Base-by-base conservation (phyloP, 2,113 vertebrate genomes). In the Trachemys scripta region DNA sequence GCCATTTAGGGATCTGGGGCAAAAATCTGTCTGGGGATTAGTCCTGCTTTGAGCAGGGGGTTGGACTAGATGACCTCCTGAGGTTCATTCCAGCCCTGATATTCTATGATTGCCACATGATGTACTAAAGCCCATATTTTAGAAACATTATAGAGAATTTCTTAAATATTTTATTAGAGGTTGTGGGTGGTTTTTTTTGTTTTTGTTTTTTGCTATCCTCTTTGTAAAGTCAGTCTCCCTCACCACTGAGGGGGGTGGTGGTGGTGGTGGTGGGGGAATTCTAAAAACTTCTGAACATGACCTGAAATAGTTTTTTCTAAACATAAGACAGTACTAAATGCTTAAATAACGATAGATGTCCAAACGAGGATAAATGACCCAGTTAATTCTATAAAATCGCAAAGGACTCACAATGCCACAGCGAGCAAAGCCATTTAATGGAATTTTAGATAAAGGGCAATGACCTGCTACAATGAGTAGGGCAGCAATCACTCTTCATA, bases 361-460 rank as follows among this genome's bases (percentile, higher is more conserved):
- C 1, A 1, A 62, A 90, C 94, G 93, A 82, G 94, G 94, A 94
- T 96, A 96, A 96, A 97, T 54, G 95, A 85, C 91, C 88, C 54
- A 79, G 90, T 59, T 96, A 97, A 95, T 97, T 91, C 89, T 95
- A 38, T 9, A 45, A 59, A 57, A 83, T 42, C 27, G 5, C 81
- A 83, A 95, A 95, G 92, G 92, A 86, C 92, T 90, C 0, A 12
- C 89, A 96, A 90, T 87, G 87, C 87, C 91, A 29, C 90, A 93
- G 95, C 95, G 96, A 96, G 95, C 95, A 96, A 97, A 96, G 90
- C 87, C 93, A 92, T 95, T 91, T 59, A 96, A 95, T 97, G 93
- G 95, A 93, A 97, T 97, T 97, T 97, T 91, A 96, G 94, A 91
- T 97, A 95, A 97, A 97, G 96, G 93, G 96, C 96, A 97, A 42